These are phyloP conservation scores for Fregata magnificens DNA, from an alignment of 2,113 vertebrate genomes.

Conservation along the genomic window DNA sequence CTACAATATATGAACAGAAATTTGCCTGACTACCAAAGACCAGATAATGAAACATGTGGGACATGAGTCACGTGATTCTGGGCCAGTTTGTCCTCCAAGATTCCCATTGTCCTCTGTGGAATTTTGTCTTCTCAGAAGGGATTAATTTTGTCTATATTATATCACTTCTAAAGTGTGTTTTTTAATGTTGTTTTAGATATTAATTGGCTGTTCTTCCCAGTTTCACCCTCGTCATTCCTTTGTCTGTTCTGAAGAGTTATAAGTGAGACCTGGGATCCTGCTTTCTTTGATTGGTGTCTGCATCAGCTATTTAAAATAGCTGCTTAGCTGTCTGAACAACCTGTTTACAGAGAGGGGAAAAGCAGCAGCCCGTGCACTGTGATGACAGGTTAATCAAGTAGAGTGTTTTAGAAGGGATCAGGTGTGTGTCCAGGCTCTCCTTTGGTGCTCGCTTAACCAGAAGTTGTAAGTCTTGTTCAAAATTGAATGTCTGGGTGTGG, in stretches of 20 bases:
- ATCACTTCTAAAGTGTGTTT: background rate
- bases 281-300: background rate
- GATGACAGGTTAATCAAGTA: background rate
- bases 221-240: background rate
- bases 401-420: background rate
- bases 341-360: background rate
- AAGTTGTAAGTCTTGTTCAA: background rate
- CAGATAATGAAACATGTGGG: background rate
- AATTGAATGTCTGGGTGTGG: background rate
- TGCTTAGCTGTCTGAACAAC: background rate
- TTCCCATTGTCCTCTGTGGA: background rate
- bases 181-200: background rate
- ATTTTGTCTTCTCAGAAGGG: background rate
- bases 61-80: accelerated
- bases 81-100: background rate
- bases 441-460: background rate
- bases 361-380: accelerated
- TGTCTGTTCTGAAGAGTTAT: background rate
- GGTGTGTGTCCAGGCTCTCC: background rate
- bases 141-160: background rate
- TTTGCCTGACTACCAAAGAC: background rate
- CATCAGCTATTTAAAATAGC: background rate
- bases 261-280: background rate
- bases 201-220: background rate
- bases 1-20: background rate